Evolutionary conservation across 1,140 invertebrate species (phyloP), one percentile per base, ranked within the genome.

Genomic region (Camponotus floridanus): DNA sequence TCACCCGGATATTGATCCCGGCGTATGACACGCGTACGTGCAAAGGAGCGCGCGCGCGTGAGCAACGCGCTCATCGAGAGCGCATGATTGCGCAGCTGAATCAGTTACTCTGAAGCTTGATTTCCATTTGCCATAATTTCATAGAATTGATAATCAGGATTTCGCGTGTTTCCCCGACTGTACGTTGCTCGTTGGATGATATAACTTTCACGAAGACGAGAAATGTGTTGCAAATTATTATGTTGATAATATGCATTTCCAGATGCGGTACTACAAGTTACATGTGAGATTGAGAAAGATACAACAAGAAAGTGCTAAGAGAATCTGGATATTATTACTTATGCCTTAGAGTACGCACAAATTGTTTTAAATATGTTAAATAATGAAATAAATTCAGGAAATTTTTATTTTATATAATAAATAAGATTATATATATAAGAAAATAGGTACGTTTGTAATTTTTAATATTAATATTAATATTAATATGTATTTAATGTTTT

Each of bases 1-100:
- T 87, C 85, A 87, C 74, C 61, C 88, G 88, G 85, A 89, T 90
- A 90, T 90, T 89, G 88, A 90, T 90, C 85, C 86, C 42, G 73
- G 61, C 76, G 48, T 87, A 79, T 76, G 67, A 86, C 78, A 84
- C 71, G 74, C 26, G 42, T 71, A 51, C 65, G 71, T 31, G 42
- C 48, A 57, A 85, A 78, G 57, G 26, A 48, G 59, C 21, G 62
- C 36, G 61, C 62, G 61, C 59, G n/a, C 31, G 48, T 45, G 42
- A 55, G 31, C 42, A 15, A 11, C 71, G 45, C 36, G 15, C 62
- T 86, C 74, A 31, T 67, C 74, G 59, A 68, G 48, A 67, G 68
- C 68, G 68, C 83, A 65, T 42, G 39, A 85, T 59, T 74, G 62
- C 48, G 31, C 45, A 11, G 6, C 15, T 48, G 62, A 85, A 87